A percentile compares a stretch with the other conserved stretches of the same genome.
Evolutionary conservation across 2,113 vertebrate species (phyloP).

Genomic region (Pseudorectes ferrugineus): DNA sequence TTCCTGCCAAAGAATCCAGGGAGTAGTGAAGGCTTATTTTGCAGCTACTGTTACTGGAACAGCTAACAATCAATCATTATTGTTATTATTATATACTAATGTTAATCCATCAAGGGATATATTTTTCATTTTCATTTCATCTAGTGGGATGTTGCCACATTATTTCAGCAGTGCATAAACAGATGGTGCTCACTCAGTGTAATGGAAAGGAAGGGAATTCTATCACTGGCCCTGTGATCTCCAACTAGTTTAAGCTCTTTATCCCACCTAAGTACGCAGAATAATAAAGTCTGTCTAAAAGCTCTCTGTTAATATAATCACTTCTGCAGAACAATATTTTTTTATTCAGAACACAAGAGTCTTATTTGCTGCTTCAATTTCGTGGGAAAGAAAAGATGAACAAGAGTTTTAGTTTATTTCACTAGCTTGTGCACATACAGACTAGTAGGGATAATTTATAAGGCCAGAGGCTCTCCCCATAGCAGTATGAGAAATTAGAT

Average conservation of each 20-base stretch:
- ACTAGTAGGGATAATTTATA: constrained; percentile 14
- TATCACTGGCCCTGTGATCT: background rate
- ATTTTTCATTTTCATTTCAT: constrained; percentile 40
- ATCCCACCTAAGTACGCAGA: background rate
- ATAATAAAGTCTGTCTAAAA: background rate
- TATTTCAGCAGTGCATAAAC: background rate
- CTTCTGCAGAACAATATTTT: background rate
- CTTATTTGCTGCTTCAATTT: background rate
- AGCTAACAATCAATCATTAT: background rate
- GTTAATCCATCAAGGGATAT: background rate
- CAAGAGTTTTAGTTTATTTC: constrained; percentile 7
- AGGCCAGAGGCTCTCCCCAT: constrained; percentile 42
- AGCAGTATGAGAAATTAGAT: constrained; percentile 56
- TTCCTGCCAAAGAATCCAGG: background rate
- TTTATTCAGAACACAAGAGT: background rate
- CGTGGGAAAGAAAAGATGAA: background rate
- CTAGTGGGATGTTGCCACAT: background rate
- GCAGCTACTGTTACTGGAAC: background rate
- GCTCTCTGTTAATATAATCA: background rate
- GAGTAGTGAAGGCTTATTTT: background rate
- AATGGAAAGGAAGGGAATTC: constrained; percentile 17
- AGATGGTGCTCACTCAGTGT: background rate
- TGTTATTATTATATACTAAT: background rate
- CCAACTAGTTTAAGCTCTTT: background rate
- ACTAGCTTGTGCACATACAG: background rate